Evolutionary conservation across 2,113 vertebrate genomes (phyloP).

Genomic region (Ceuthmochares aereus): DNA sequence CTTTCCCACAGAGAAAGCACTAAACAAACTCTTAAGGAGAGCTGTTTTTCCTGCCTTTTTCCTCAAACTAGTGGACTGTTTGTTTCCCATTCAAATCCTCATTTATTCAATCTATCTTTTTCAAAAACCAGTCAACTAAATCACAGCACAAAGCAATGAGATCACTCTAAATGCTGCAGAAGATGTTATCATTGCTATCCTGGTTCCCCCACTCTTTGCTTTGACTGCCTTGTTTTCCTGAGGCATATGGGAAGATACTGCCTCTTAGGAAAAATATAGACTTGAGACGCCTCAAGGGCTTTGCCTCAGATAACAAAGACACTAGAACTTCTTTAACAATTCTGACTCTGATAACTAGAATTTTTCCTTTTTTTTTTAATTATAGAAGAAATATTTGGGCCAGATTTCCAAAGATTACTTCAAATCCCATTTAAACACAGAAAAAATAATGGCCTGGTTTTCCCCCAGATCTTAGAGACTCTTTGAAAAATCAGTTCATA

Average conservation of each 20-base stretch:
- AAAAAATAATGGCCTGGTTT: background rate
- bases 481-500: background rate
- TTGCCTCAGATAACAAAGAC: background rate
- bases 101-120: background rate
- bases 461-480: background rate
- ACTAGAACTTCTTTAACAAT: background rate
- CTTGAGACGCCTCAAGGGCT: background rate
- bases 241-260: background rate
- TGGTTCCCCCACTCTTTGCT: background rate
- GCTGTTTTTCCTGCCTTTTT: background rate
- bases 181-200: background rate
- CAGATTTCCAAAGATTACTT: conserved; percentile 8
- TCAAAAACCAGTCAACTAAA: background rate
- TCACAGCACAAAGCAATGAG: background rate
- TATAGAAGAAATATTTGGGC: background rate
- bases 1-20: background rate
- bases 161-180: background rate
- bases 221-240: conserved; percentile 25
- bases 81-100: background rate
- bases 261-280: conserved; percentile 4
- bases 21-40: background rate
- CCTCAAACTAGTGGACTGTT: background rate
- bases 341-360: background rate
- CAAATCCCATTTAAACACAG: background rate
- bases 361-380: background rate